Percentiles rank a stretch among this genome's conserved stretches.
phyloP scores from a whole-genome alignment of 2,113 vertebrate species.

The Leucopternis melanops region DNA sequence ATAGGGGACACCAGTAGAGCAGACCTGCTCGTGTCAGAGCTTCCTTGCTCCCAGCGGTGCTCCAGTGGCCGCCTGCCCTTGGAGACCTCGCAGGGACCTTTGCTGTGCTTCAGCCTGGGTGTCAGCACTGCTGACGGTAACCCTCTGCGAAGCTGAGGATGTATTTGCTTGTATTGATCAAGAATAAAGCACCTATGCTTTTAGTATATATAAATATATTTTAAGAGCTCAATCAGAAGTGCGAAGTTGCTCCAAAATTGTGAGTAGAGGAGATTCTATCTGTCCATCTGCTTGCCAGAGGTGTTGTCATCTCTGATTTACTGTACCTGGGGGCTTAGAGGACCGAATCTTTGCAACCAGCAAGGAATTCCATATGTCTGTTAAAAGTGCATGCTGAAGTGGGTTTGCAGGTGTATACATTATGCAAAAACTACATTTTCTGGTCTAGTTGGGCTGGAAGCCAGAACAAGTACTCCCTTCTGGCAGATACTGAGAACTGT shows the following conservation, averaged over 20 bases:
- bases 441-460: neutral
- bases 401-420: neutral
- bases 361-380: neutral
- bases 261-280: neutral
- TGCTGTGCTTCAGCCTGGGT: neutral
- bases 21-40: neutral
- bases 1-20: neutral
- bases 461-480: neutral
- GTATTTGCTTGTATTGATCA: neutral
- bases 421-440: rapidly evolving
- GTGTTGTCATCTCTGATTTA: neutral
- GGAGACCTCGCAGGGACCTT: neutral
- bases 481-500: neutral
- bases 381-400: neutral
- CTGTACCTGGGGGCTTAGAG: neutral
- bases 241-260: neutral
- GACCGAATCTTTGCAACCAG: neutral
- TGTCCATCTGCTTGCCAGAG: neutral
- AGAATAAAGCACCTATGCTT: neutral
- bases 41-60: neutral
- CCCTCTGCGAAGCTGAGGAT: neutral
- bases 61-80: neutral
- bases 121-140: neutral
- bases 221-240: neutral
- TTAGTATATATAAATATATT: neutral